Conservation (phyloP, 2,888 invertebrate species). For the Aspidiotus rigidus region DNA sequence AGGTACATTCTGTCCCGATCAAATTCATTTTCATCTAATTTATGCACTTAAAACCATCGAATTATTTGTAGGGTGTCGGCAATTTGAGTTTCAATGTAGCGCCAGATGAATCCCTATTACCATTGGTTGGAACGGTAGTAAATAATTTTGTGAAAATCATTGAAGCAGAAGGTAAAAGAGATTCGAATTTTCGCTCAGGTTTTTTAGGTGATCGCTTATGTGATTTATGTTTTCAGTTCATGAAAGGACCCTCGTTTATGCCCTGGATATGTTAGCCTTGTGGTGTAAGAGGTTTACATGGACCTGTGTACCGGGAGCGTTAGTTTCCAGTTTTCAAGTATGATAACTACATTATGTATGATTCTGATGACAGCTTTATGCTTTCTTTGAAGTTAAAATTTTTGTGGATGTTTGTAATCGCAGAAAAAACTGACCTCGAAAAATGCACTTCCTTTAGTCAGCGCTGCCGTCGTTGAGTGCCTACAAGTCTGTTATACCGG, state of each 20-base stretch:
- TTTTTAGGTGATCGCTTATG: slow-evolving; percentile 20
- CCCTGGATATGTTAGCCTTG: slow-evolving; percentile 66
- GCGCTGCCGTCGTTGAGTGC: slow-evolving; percentile 69
- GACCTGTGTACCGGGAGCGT: slow-evolving; percentile 11
- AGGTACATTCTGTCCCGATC: slow-evolving; percentile 45
- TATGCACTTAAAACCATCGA: background rate
- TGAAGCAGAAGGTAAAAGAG: slow-evolving; percentile 55
- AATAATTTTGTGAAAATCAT: slow-evolving; percentile 66
- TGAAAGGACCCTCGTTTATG: slow-evolving; percentile 76
- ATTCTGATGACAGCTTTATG: background rate
- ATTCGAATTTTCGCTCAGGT: slow-evolving; percentile 40
- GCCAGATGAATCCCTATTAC: slow-evolving; percentile 49
- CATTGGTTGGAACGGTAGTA: slow-evolving; percentile 53
- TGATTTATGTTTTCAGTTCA: slow-evolving; percentile 50
- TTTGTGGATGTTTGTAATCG: slow-evolving; percentile 38
- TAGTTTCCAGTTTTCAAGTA: slow-evolving; percentile 23
- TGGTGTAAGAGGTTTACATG: slow-evolving; percentile 62
- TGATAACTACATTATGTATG: background rate
- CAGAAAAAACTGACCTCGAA: slow-evolving; percentile 67
- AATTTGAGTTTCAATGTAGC: slow-evolving; percentile 63
- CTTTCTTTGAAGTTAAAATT: background rate
- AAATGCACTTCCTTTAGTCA: slow-evolving; percentile 64
- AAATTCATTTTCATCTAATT: slow-evolving; percentile 7
- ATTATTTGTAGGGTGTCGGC: slow-evolving; percentile 47
- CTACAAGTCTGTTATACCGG: slow-evolving; percentile 57